phyloP scores from a whole-genome alignment of 2,797 vertebrate species.

The Melanotaenia maccullochi region DNA sequence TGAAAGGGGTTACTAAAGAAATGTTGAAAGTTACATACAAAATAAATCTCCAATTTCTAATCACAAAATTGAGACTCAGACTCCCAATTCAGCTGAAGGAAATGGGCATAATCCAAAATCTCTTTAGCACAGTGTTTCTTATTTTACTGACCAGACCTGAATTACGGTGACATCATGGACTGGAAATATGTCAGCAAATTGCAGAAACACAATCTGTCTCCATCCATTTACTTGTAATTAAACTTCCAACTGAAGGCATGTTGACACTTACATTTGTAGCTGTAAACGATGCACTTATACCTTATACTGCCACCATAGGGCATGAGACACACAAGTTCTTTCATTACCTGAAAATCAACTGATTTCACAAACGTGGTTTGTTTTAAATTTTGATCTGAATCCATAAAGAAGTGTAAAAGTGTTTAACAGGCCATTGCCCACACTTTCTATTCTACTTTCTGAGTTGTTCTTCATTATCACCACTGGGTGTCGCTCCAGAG shows the following conservation, averaged over 20 bases:
- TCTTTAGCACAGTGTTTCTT: not conserved
- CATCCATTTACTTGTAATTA: not conserved
- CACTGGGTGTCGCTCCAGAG: slow-evolving; percentile 83
- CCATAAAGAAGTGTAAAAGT: not conserved
- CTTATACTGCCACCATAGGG: not conserved
- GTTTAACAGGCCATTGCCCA: not conserved
- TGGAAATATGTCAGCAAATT: not conserved
- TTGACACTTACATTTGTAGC: not conserved
- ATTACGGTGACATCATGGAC: not conserved
- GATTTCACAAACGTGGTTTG: not conserved
- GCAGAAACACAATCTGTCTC: no score
- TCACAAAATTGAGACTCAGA: not conserved
- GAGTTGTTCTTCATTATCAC: slow-evolving; percentile 7
- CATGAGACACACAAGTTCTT: no score
- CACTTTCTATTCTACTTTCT: not conserved
- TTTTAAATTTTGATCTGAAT: not conserved
- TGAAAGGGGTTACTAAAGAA: no score
- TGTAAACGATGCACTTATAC: not conserved
- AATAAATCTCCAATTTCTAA: not conserved
- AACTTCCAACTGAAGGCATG: not conserved
- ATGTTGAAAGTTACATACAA: no score
- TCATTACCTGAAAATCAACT: not conserved
- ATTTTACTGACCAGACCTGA: not conserved
- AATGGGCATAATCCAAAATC: not conserved
- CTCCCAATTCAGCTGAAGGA: not conserved